These are phyloP conservation scores for Eucriotettix oculatus DNA, from an alignment of 2,888 invertebrate genomes.

Conservation along the genomic window DNA sequence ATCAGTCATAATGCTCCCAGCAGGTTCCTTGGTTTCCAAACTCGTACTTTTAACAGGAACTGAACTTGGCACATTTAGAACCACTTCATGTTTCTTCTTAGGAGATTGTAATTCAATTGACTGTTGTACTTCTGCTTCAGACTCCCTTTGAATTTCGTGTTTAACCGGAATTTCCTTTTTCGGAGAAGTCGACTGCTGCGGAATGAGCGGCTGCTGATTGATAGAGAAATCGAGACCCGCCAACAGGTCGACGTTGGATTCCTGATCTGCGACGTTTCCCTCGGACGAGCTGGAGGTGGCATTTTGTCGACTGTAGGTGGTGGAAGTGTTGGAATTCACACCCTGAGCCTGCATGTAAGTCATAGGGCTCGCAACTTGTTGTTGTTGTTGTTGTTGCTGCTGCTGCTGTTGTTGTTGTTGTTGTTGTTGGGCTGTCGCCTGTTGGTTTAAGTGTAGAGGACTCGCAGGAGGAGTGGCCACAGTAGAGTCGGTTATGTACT, in stretches of 20 bases:
- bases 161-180: slow-evolving; percentile 16
- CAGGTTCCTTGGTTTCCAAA: no score
- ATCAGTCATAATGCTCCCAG: no score
- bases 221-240: slow-evolving; percentile 61
- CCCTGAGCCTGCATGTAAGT: slow-evolving; percentile 23
- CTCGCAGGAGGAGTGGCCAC: slow-evolving; percentile 6
- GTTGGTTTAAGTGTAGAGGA: background rate
- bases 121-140: background rate
- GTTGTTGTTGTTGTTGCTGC: background rate
- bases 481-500: slow-evolving; percentile 22
- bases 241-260: slow-evolving; percentile 49
- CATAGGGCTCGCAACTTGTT: slow-evolving; percentile 15
- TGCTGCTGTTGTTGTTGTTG: background rate
- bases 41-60: no score
- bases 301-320: slow-evolving; percentile 13
- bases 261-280: background rate
- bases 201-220: slow-evolving; percentile 45
- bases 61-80: background rate
- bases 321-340: slow-evolving; percentile 14
- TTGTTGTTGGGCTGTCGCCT: background rate
- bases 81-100: background rate
- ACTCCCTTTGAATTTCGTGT: background rate
- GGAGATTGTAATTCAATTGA: background rate
- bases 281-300: background rate
- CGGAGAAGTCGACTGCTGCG: slow-evolving; percentile 18